Evolutionary conservation across 1,140 invertebrate genomes (phyloP).

Genomic region (Glossosoma conforme): DNA sequence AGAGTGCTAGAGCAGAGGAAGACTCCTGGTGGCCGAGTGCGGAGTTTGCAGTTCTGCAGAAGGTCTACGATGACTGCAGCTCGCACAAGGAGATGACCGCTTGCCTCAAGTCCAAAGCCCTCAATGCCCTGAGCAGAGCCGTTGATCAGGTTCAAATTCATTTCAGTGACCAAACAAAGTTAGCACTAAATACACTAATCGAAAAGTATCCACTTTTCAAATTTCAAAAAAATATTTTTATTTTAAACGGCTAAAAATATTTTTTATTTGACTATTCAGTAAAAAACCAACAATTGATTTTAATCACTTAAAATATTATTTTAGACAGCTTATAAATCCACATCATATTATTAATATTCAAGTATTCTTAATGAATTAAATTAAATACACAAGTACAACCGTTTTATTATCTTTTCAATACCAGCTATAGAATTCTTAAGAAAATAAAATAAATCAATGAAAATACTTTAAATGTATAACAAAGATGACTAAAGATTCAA

Average conservation of each 20-base stretch:
- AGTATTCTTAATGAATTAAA: too few relatives aligned
- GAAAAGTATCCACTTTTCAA: background rate
- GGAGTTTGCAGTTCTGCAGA: conserved; percentile 49
- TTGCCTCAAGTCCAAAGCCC: conserved; percentile 55
- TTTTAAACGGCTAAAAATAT: background rate
- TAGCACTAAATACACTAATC: background rate
- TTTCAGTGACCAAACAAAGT: background rate
- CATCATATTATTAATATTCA: too few relatives aligned
- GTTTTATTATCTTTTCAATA: too few relatives aligned
- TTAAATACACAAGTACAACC: too few relatives aligned
- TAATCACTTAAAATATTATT: too few relatives aligned
- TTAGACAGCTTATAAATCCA: too few relatives aligned
- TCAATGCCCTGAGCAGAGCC: conserved; percentile 50
- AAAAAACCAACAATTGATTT: too few relatives aligned
- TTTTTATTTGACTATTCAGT: background rate
- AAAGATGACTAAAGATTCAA: too few relatives aligned
- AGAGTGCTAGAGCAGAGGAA: conserved; percentile 47
- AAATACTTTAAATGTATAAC: too few relatives aligned
- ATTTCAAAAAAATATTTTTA: background rate
- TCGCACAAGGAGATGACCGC: conserved; percentile 52
- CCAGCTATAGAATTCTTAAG: too few relatives aligned
- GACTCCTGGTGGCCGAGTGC: conserved; percentile 47
- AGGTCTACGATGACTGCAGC: conserved; percentile 57
- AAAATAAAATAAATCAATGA: too few relatives aligned
- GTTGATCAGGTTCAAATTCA: conserved; percentile 45